Percentiles rank a stretch among this genome's conserved stretches.
phyloP scores from a whole-genome alignment of 2,113 vertebrate species.

The Glaucidium brasilianum region DNA sequence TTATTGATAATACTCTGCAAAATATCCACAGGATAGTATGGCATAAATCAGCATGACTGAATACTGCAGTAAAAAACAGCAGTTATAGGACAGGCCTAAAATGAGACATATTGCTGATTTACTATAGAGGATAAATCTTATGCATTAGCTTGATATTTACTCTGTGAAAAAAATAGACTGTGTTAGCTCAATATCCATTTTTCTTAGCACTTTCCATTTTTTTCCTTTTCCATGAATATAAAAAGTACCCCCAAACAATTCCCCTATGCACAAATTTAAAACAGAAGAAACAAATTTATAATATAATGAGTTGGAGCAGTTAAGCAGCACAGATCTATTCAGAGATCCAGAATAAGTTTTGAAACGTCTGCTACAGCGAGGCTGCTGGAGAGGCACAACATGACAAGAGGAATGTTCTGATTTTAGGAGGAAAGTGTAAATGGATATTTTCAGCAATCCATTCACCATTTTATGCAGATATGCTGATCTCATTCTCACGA shows the following conservation, averaged over 20 bases:
- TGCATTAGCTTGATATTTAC: conserved; percentile 35
- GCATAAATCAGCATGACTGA: conserved; percentile 44
- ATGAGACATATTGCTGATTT: conserved; percentile 37
- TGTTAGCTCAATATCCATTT: conserved; percentile 13
- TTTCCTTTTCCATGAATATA: conserved; percentile 5
- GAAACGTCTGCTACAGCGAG: background rate
- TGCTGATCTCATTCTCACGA: background rate
- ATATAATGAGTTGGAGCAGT: background rate
- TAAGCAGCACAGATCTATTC: conserved; percentile 26
- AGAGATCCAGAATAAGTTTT: conserved; percentile 1
- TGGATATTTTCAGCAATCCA: background rate
- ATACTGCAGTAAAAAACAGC: conserved; percentile 23
- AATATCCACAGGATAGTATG: conserved; percentile 18
- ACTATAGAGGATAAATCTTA: conserved; percentile 45
- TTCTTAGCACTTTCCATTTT: background rate
- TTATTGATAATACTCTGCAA: conserved; percentile 40
- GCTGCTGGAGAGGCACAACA: background rate
- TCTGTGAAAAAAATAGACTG: background rate
- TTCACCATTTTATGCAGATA: background rate
- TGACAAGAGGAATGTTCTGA: background rate
- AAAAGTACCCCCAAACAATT: background rate
- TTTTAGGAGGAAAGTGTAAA: background rate
- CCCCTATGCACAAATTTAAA: background rate
- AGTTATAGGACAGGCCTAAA: conserved; percentile 8
- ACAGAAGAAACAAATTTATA: conserved; percentile 13